phyloP scores from a whole-genome alignment of 2,797 vertebrate species.

The Brachymystax lenok region DNA sequence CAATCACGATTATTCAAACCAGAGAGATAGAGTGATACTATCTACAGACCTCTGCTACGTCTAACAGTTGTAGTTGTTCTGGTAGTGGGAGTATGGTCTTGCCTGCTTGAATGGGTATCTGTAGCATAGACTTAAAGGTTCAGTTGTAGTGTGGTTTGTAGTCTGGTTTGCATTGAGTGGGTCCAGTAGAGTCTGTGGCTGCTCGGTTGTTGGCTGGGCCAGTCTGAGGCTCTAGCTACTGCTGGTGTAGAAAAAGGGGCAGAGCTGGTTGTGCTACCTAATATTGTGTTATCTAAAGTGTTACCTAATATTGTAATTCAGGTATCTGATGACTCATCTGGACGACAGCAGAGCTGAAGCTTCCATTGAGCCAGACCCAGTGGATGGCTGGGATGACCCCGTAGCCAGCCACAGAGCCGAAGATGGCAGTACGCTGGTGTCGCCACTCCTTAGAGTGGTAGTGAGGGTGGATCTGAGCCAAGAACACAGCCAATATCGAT shows the following conservation, averaged over 20 bases:
- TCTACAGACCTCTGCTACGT: background rate
- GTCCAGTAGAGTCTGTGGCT: background rate
- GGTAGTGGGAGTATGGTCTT: background rate
- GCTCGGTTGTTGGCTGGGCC: background rate
- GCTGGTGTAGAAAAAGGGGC: constrained; percentile 59
- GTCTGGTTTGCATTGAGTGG: background rate
- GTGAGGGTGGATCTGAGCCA: constrained; percentile 92
- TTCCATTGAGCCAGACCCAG: constrained; percentile 95
- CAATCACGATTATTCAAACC: no score
- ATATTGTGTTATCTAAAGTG: background rate
- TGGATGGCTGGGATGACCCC: constrained; percentile 91
- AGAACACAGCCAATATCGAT: constrained; percentile 94
- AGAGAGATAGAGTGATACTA: no score
- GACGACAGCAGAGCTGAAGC: constrained; percentile 83
- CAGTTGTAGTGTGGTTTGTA: background rate
- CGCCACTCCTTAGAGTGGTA: constrained; percentile 96
- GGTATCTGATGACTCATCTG: constrained; percentile 73
- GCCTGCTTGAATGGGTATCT: background rate
- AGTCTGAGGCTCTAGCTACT: constrained; percentile 48
- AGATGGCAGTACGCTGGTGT: constrained; percentile 84
- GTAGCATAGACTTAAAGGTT: background rate
- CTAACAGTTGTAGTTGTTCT: background rate
- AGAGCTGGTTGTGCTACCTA: constrained; percentile 82
- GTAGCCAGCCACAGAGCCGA: constrained; percentile 89
- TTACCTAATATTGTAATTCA: background rate